These are phyloP conservation scores for Chauna torquata DNA, from an alignment of 2,113 vertebrate genomes.

Conservation along the genomic window DNA sequence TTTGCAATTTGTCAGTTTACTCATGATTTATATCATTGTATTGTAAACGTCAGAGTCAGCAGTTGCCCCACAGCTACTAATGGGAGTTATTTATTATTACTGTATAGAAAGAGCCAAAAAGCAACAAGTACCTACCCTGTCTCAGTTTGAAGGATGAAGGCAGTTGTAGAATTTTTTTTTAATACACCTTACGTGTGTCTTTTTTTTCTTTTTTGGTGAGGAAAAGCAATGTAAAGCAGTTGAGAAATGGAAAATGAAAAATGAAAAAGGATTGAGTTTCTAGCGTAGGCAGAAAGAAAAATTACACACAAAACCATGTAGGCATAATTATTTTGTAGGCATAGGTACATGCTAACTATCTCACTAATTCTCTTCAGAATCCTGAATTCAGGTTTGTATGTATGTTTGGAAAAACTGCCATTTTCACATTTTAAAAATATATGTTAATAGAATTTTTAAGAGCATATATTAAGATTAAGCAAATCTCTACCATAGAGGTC, in stretches of 20 bases:
- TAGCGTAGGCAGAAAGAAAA: background rate
- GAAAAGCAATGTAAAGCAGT: background rate
- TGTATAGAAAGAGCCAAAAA: background rate
- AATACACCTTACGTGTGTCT: background rate
- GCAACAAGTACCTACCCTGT: background rate
- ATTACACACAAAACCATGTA: background rate
- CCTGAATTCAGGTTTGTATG: background rate
- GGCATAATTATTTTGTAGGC: background rate
- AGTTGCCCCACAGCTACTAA: background rate
- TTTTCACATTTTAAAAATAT: background rate
- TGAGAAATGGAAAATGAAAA: conserved; percentile 1
- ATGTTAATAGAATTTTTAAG: background rate
- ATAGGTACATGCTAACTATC: background rate
- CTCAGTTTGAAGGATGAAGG: background rate
- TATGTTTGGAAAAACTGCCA: background rate
- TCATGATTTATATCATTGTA: background rate
- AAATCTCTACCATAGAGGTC: background rate
- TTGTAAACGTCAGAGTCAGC: background rate
- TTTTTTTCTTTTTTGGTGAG: background rate
- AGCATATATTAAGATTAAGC: background rate
- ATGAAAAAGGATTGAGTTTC: background rate
- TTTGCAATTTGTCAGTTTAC: background rate
- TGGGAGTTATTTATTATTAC: background rate
- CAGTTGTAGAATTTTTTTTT: background rate
- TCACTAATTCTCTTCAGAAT: background rate